These are phyloP conservation scores for Congeria kusceri DNA, from an alignment of 2,888 invertebrate genomes.

Conservation along the genomic window DNA sequence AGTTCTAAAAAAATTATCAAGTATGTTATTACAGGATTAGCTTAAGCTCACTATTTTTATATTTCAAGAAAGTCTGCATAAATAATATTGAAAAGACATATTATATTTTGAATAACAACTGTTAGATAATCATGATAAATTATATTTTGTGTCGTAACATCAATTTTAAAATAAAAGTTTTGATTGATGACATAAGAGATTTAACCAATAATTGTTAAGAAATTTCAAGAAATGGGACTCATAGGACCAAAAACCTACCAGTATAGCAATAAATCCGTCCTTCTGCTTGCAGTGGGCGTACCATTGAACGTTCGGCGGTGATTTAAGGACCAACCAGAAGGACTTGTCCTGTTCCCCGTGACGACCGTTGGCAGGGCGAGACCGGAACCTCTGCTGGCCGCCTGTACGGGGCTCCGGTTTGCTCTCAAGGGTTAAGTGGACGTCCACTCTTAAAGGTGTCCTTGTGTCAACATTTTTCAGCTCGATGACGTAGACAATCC, in stretches of 20 bases:
- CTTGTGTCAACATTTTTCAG: constrained; percentile 54
- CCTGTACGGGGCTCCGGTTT: neutral
- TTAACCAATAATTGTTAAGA: no score
- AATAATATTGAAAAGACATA: no score
- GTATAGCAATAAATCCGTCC: constrained; percentile 82
- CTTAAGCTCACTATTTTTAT: no score
- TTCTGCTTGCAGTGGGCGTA: constrained; percentile 80
- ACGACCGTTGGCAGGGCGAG: neutral
- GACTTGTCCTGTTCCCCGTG: constrained; percentile 61
- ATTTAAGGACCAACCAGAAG: constrained; percentile 83
- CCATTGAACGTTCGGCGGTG: constrained; percentile 83
- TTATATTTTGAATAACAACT: no score
- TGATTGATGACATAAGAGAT: no score
- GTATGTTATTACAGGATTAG: no score
- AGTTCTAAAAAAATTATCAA: no score
- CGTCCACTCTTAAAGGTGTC: neutral
- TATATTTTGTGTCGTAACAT: no score
- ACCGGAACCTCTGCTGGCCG: neutral
- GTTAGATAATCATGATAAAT: no score
- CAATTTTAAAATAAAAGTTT: no score
- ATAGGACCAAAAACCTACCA: constrained; percentile 76
- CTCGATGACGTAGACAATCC: constrained; percentile 77
- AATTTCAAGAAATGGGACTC: no score
- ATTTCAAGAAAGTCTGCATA: no score
- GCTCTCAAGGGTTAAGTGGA: neutral